Percentiles rank a stretch among this genome's conserved stretches.
These are phyloP conservation scores for Galeopterus variegatus DNA, from an alignment of 2,113 vertebrate species.

Conservation along the genomic window DNA sequence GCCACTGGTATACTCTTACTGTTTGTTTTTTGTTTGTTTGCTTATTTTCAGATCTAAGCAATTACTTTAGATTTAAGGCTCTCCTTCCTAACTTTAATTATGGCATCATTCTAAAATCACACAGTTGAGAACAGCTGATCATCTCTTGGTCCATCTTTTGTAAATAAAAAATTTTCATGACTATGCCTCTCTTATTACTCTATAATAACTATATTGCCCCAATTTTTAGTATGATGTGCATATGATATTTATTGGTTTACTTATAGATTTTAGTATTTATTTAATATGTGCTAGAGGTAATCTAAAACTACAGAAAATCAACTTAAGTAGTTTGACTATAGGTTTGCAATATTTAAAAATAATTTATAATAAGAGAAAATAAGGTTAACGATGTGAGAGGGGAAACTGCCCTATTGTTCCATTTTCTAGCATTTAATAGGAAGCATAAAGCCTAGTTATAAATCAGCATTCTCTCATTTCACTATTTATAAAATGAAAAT, in stretches of 20 bases:
- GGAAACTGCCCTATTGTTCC: neutral
- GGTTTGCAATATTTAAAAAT: slow-evolving; percentile 27
- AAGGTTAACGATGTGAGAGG: neutral
- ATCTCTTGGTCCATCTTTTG: neutral
- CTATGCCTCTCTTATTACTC: neutral
- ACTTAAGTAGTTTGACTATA: neutral
- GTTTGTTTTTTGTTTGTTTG: neutral
- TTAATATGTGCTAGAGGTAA: neutral
- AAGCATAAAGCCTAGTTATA: slow-evolving; percentile 43
- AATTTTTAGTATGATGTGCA: neutral
- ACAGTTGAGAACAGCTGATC: neutral
- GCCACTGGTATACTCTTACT: neutral
- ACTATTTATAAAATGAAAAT: slow-evolving; percentile 18
- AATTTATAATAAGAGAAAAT: neutral
- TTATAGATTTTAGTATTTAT: slow-evolving; percentile 1
- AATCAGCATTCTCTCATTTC: slow-evolving; percentile 38
- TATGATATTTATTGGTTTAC: neutral
- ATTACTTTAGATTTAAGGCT: neutral
- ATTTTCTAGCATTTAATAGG: neutral
- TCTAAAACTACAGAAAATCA: slow-evolving; percentile 44
- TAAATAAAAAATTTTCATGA: neutral
- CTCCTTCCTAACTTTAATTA: slow-evolving; percentile 43
- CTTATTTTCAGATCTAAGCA: slow-evolving; percentile 1
- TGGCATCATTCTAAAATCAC: slow-evolving; percentile 46
- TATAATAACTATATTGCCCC: neutral